These are phyloP conservation scores for Neopelma chrysocephalum DNA, from an alignment of 2,797 vertebrate species.

Conservation along the genomic window DNA sequence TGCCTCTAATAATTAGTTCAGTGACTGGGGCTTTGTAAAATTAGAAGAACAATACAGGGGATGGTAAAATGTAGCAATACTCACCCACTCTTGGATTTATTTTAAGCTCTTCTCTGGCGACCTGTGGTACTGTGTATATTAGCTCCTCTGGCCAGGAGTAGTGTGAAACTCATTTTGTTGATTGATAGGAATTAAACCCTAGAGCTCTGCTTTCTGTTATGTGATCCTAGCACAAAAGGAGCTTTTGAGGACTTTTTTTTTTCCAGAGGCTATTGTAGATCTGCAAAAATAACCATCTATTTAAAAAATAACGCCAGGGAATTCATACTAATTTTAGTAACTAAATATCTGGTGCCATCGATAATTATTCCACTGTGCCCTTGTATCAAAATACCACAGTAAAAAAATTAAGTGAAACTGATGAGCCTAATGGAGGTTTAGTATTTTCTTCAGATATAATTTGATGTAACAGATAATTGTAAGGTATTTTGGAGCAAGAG, in stretches of 20 bases:
- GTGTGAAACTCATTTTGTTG: conserved; percentile 47
- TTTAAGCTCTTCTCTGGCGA: conserved; percentile 38
- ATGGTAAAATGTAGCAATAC: conserved; percentile 11
- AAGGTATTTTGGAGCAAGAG: neutral
- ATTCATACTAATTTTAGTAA: conserved; percentile 32
- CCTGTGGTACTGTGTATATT: neutral
- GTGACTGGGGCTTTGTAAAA: neutral
- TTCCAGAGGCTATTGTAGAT: neutral
- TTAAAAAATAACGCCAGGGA: conserved; percentile 38
- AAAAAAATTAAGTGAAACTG: conserved; percentile 21
- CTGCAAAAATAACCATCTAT: conserved; percentile 29
- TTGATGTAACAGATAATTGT: neutral
- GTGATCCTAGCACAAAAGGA: conserved; percentile 23
- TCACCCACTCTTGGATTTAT: conserved; percentile 4
- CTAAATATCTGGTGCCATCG: neutral
- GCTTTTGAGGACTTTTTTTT: neutral
- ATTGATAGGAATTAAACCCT: conserved; percentile 56
- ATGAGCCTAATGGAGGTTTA: neutral
- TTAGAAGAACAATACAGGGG: neutral
- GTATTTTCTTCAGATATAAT: conserved; percentile 6
- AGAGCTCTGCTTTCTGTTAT: conserved; percentile 34
- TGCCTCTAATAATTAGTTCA: neutral
- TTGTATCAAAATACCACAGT: conserved; percentile 1
- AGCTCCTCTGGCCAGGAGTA: neutral
- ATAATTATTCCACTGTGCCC: neutral